Base-by-base conservation (phyloP, 2,113 vertebrate species). In the Tetraodon nigroviridis region DNA sequence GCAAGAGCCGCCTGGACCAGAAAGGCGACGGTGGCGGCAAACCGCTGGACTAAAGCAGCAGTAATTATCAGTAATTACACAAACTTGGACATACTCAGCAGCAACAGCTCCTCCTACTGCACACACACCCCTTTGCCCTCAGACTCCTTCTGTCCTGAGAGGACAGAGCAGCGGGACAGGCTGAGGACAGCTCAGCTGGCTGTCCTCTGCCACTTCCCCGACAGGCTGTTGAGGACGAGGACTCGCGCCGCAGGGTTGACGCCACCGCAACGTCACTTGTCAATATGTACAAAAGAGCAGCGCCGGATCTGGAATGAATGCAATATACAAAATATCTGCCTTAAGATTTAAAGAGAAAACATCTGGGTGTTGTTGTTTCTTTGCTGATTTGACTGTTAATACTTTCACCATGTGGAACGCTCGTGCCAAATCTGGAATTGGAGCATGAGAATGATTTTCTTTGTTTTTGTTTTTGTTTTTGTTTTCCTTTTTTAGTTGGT, bases 1-100 rank as follows among this genome's bases (percentile, higher is more conserved):
- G 95, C 89, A 97, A 96, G 85, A 98, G 95, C 61, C 92, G 95
- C 52, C 86, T 98, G 85, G 95, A 99, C 86, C 97, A 97, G 92
- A 98, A 97, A 61, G 85, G 93, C 0, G 96, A 98, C 60, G 76
- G 90, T 18, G 79, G 91, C 19, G 79, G 91, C 80, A 99, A 98
- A 80, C 93, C 92, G 47, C 90, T 94, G 16, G 96, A 98, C 51
- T 98, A 87, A 93, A 66, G n/a, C 42, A 5, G 7, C 55, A 27
- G 5, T 14, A 7, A 3, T 41, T 3, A 15, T n/a, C 40, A 54
- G 27, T 32, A 16, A 7, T 16, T 27, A 5, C 50, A 6, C 11
- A 24, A 52, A 58, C 65, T 46, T 16, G 52, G 62, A 55, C 56
- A 13, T 40, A 51, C 24, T 56, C 19, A 32, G 65, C 57, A 18